These are phyloP conservation scores for Dasyornis broadbenti DNA, from an alignment of 2,113 vertebrate genomes.

Conservation along the genomic window DNA sequence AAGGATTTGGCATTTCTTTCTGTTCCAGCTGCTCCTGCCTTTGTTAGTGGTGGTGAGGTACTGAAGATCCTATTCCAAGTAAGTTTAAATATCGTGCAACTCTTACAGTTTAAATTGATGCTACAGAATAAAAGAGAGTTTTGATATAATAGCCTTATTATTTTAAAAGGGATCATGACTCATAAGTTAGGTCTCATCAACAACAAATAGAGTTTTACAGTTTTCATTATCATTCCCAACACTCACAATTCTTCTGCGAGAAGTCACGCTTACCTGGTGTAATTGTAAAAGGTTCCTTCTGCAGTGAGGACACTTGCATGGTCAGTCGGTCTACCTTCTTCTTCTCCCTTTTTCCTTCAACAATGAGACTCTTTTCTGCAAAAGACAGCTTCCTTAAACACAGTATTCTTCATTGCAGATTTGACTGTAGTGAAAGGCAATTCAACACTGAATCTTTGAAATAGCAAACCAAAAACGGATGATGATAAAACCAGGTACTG, in stretches of 20 bases:
- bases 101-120: neutral
- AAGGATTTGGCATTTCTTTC: neutral
- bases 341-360: slow-evolving; percentile 93
- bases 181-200: neutral
- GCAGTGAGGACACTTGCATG: slow-evolving; percentile 83
- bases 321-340: slow-evolving; percentile 90
- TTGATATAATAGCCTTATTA: neutral
- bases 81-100: neutral
- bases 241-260: neutral
- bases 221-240: neutral
- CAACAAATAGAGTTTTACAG: neutral
- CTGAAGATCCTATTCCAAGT: neutral
- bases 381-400: slow-evolving; percentile 30
- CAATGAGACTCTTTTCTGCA: slow-evolving; percentile 81
- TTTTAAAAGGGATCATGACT: neutral
- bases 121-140: neutral
- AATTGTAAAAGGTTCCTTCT: slow-evolving; percentile 85
- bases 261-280: slow-evolving; percentile 77
- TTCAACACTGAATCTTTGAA: neutral
- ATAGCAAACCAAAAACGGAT: neutral
- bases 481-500: neutral
- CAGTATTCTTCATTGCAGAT: neutral
- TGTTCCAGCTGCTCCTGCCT: neutral
- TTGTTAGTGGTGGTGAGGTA: neutral
- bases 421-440: neutral